Conservation (phyloP, 2,797 vertebrate genomes). For the Enteromius viviparus region DNA sequence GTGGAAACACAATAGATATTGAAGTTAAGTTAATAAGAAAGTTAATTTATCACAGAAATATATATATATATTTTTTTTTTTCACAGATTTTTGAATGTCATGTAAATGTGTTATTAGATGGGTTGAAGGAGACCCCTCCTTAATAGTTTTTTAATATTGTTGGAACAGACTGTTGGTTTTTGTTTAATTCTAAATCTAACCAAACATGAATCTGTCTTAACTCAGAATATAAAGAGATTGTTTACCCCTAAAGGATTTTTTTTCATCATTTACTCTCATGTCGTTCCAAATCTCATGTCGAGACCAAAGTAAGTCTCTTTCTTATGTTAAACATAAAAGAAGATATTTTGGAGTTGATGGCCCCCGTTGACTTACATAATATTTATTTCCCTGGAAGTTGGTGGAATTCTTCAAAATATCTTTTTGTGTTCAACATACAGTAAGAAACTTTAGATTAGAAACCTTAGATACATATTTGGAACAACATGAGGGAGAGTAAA, state of each 20-base stretch:
- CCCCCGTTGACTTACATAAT: not conserved
- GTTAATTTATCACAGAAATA: not conserved
- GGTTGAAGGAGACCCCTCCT: slow-evolving; percentile 26
- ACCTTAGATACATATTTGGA: not conserved
- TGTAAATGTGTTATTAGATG: slow-evolving; percentile 60
- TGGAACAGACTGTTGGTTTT: not conserved
- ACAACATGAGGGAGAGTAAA: not conserved
- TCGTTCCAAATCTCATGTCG: not conserved
- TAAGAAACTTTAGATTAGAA: not conserved
- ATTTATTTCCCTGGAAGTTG: not conserved
- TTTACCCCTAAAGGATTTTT: not conserved
- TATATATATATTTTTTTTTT: no score
- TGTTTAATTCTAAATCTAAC: not conserved
- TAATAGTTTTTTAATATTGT: no score
- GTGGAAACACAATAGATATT: no score
- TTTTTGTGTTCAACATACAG: not conserved
- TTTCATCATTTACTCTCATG: not conserved
- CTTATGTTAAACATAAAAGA: not conserved
- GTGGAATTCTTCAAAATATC: not conserved
- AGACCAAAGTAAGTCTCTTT: no score
- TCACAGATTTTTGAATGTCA: slow-evolving; percentile 32
- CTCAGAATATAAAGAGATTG: not conserved
- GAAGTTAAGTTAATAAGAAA: no score
- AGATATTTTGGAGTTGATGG: not conserved
- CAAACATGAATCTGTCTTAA: not conserved